These are phyloP conservation scores for Solenopsis fugax DNA, from an alignment of 1,140 invertebrate genomes.

Conservation along the genomic window DNA sequence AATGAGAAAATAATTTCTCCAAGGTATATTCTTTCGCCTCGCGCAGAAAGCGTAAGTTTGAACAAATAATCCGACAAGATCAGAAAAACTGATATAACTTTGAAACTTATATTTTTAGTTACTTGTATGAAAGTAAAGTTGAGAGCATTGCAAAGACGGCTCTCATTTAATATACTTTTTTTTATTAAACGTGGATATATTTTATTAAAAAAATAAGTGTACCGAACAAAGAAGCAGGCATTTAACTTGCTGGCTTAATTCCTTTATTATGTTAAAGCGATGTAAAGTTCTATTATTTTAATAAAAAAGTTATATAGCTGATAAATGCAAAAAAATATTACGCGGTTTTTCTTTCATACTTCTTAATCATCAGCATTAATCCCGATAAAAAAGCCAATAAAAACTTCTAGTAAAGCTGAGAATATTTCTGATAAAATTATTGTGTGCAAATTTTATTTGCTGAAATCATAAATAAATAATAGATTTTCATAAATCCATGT, in stretches of 20 bases:
- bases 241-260: neutral
- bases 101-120: neutral
- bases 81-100: constrained; percentile 4
- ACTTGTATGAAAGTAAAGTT: constrained; percentile 33
- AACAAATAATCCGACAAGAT: constrained; percentile 19
- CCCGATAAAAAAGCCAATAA: neutral
- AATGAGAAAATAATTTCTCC: neutral
- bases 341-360: neutral
- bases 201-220: neutral
- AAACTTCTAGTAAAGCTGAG: neutral
- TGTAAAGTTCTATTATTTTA: neutral
- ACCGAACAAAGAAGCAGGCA: neutral
- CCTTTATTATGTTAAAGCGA: neutral
- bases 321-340: neutral
- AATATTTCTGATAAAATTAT: neutral
- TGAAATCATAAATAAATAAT: neutral
- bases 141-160: neutral
- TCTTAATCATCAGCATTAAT: no score
- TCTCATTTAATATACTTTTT: neutral
- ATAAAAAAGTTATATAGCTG: constrained; percentile 5
- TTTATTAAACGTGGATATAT: neutral
- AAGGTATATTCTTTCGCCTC: neutral
- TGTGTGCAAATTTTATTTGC: neutral
- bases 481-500: neutral
- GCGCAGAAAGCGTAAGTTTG: neutral